Conservation (phyloP, 2,888 invertebrate genomes). For the Drosophila anceps region DNA sequence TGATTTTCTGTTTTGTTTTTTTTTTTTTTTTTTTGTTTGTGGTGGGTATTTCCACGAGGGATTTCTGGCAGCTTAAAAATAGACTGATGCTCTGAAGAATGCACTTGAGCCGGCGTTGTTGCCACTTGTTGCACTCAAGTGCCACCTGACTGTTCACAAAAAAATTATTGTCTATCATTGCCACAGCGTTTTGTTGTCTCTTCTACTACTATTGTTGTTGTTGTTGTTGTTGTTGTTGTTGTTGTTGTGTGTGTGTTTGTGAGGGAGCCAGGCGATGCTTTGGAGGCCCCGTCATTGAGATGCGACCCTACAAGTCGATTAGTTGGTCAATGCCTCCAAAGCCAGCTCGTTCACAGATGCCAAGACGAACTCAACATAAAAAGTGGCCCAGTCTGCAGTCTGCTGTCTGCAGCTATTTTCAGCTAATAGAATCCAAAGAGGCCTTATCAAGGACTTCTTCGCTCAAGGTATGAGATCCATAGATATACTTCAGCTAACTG, state of each 20-base stretch:
- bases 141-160: constrained; percentile 50
- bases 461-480: constrained; percentile 23
- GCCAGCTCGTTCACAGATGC: constrained; percentile 22
- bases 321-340: constrained; percentile 71
- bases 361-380: constrained; percentile 17
- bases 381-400: constrained; percentile 18
- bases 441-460: constrained; percentile 39
- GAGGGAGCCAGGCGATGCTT: constrained; percentile 47
- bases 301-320: constrained; percentile 74
- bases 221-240: not conserved
- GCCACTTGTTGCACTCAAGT: constrained; percentile 82
- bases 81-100: constrained; percentile 69
- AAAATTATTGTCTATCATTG: constrained; percentile 49
- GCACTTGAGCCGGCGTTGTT: constrained; percentile 71
- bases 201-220: not conserved
- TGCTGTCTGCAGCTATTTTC: not conserved
- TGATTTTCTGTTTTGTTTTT: not conserved
- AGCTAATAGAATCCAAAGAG: constrained; percentile 44
- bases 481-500: constrained; percentile 9
- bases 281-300: constrained; percentile 73
- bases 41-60: constrained; percentile 63
- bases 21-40: not conserved
- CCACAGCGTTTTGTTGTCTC: constrained; percentile 32
- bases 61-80: constrained; percentile 67
- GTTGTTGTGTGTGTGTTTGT: constrained; percentile 1